Evolutionary conservation across 2,113 vertebrate species (phyloP), one percentile per base, ranked within the genome.

Genomic region (Cepphus grylle): DNA sequence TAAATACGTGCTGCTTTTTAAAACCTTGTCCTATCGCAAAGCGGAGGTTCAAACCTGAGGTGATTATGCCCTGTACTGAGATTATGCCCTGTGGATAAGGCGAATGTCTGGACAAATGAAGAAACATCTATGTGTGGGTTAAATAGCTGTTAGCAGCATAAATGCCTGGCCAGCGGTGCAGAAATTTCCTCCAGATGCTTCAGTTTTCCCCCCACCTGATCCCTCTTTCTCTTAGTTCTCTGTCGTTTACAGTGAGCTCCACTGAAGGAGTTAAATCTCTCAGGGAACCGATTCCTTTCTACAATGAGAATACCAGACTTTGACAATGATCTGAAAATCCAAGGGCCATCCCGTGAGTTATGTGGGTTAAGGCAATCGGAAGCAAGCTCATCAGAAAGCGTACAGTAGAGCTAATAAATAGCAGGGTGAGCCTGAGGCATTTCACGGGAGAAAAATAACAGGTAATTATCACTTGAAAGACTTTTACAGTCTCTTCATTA

Each of bases 171-270:
- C 79, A 97, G 80, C 81, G 76, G 71, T 94, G 95, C 92, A 88
- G 93, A 97, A 97, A 96, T 74, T 78, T 67, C 59, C 73, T 94
- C 86, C 95, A 96, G 95, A 92, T 96, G 93, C 90, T 89, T 86
- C 93, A 87, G 40, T 27, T 88, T 82, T 30, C 6, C 40, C n/a
- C 47, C 55, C 79, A 90, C 71, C 93, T 94, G 94, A 95, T 93
- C 80, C 52, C 82, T 18, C 15, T 86, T 92, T 67, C 43, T 59
- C 65, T 73, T 58, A 42, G 40, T 84, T 91, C 29, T 84, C 50
- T 70, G 19, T 78, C 89, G 52, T 78, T 86, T 65, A 20, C 66
- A 30, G 67, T 10, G 42, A 5, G 40, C 42, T 93, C 72, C 16
- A 20, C 34, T 27, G 82, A 73, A 74, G 36, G 32, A 56, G 15